These are phyloP conservation scores for Dicroscelio sp. DNA, from an alignment of 2,888 invertebrate genomes.

Conservation along the genomic window DNA sequence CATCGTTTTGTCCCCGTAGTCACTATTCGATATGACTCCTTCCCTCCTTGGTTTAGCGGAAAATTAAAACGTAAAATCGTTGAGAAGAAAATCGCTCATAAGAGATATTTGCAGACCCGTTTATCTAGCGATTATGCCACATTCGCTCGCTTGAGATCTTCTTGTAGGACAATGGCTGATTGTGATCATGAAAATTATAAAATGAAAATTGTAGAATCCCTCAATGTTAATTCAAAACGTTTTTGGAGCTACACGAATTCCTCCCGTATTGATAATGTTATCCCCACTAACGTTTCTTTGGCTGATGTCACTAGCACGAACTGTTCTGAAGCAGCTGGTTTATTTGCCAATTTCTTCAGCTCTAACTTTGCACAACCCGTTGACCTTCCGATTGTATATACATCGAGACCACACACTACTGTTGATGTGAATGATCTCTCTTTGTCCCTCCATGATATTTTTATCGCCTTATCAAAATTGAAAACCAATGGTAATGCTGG, in stretches of 20 bases:
- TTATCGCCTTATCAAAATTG: not conserved
- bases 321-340: not conserved
- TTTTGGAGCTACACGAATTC: not conserved
- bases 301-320: not conserved
- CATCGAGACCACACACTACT: not conserved
- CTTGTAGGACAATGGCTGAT: not conserved
- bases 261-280: not conserved
- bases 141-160: not conserved
- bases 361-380: not conserved
- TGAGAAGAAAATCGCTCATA: not conserved
- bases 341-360: not conserved
- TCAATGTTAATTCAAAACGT: not conserved
- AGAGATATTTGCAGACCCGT: not conserved
- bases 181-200: not conserved
- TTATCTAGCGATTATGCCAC: not conserved
- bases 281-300: not conserved
- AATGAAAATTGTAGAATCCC: not conserved
- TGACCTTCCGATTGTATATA: not conserved
- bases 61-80: not conserved
- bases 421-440: not conserved
- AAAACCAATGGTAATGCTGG: not conserved
- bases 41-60: slow-evolving; percentile 18
- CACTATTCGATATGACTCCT: not conserved
- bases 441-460: not conserved
- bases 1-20: too few relatives aligned